Conservation (phyloP, 1,140 invertebrate species). For the Ostrea edulis region DNA sequence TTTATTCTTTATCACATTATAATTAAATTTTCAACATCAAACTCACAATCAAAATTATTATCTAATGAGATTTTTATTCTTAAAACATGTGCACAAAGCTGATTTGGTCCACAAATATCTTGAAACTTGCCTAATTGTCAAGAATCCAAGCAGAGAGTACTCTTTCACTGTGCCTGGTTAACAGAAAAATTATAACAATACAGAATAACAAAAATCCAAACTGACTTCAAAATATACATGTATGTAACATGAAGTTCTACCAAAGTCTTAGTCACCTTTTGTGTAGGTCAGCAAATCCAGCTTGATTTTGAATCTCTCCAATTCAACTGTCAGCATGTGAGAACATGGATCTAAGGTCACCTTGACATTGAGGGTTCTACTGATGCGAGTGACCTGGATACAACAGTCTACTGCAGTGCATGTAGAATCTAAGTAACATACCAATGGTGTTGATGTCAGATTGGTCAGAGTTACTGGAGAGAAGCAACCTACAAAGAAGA, state of each 20-base stretch:
- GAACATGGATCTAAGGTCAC: conserved; percentile 44
- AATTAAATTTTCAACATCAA: not conserved
- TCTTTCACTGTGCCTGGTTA: conserved; percentile 26
- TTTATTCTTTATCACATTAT: no score
- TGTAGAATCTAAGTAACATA: conserved; percentile 43
- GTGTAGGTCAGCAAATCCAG: conserved; percentile 51
- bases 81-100: not conserved
- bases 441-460: not conserved
- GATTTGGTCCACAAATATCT: no score
- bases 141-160: conserved; percentile 13
- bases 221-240: no score
- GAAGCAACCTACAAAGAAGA: not conserved
- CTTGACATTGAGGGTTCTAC: conserved; percentile 31
- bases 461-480: not conserved
- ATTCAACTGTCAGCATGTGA: conserved; percentile 39
- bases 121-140: conserved; percentile 14
- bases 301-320: conserved; percentile 49
- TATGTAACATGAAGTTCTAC: no score
- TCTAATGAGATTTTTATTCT: not conserved
- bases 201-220: not conserved
- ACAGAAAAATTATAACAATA: not conserved
- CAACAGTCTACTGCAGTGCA: conserved; percentile 52
- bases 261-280: conserved; percentile 38
- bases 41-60: not conserved
- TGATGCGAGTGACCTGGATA: conserved; percentile 42